Evolutionary conservation across 2,888 invertebrate genomes (phyloP), one percentile per base, ranked within the genome.

Genomic region (Masnerella sp.): DNA sequence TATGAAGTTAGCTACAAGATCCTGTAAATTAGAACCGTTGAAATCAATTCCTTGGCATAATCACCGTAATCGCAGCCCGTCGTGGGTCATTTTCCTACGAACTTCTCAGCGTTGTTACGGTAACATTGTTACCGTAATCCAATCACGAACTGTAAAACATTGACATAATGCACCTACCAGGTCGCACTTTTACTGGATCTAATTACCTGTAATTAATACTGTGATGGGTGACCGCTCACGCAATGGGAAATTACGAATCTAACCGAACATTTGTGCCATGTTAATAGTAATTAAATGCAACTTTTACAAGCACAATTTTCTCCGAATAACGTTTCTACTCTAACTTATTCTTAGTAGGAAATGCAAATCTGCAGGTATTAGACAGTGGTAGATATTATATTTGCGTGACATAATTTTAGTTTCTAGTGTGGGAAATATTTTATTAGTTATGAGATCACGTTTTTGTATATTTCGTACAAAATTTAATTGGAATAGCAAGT

Each of bases 121-220:
- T 38, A 59, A 59, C 47, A 47, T 47, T 47, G 51, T 62, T 62
- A 51, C 42, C 22, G 51, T 62, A 51, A 51, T 43, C 49, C 51
- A 51, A 62, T 62, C 51, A 32, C 38, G 42, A 51, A 28, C 20
- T 15, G 40, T 42, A 38, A 62, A 51, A 9, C 40, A 62, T 62
- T 62, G 62, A 62, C 51, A 62, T 62, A 51, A 62, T 62, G 62
- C 49, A 42, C 51, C 51, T 62, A 30, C 62, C 15, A 40, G 15
- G 18, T 12, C n/a, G 32, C 42, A 62, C 62, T 52, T 62, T 52
- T 62, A 43, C 62, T 52, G 34, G 22, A 52, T 62, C 34, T 51
- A 62, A 62, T 62, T 62, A 51, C 51, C 8, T 42, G 62, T 62
- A 62, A 62, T 62, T 62, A 62, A 62, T 62, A 42, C 51, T 42